These are phyloP conservation scores for Orbicella faveolata DNA, from an alignment of 64 coral and sea anemone species.

Conservation along the genomic window DNA sequence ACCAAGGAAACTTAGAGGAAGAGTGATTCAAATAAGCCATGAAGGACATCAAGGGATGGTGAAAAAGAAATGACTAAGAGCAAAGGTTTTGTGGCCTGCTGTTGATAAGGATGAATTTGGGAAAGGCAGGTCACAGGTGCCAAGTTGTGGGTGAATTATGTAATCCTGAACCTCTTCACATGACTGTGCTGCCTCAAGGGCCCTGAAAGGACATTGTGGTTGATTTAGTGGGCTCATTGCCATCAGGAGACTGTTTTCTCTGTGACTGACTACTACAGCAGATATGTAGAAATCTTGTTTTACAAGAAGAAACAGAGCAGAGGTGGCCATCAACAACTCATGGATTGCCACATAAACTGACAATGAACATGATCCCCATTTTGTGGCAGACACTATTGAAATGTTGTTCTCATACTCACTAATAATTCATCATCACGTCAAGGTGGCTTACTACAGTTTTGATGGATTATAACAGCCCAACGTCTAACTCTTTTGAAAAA, in stretches of 20 bases:
- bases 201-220: background rate
- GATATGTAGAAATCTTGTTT: conserved; percentile 14
- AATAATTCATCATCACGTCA: no score
- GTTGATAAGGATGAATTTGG: background rate
- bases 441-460: no score
- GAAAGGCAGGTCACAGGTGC: background rate
- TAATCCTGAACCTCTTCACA: conserved; percentile 4
- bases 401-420: no score
- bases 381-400: background rate
- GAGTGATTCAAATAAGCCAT: background rate
- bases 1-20: background rate
- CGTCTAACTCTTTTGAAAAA: no score
- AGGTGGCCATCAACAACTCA: background rate
- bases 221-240: conserved; percentile 18
- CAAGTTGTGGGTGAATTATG: conserved; percentile 1
- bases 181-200: conserved; percentile 4
- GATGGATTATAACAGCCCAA: no score
- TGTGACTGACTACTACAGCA: conserved; percentile 31
- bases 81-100: background rate
- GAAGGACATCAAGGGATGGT: conserved; percentile 18
- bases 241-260: conserved; percentile 23
- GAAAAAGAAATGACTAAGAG: background rate
- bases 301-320: background rate
- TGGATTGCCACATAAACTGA: background rate
- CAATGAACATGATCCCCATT: background rate